These are phyloP conservation scores for Neuroscelio doddi DNA, from an alignment of 2,888 invertebrate genomes.

Conservation along the genomic window DNA sequence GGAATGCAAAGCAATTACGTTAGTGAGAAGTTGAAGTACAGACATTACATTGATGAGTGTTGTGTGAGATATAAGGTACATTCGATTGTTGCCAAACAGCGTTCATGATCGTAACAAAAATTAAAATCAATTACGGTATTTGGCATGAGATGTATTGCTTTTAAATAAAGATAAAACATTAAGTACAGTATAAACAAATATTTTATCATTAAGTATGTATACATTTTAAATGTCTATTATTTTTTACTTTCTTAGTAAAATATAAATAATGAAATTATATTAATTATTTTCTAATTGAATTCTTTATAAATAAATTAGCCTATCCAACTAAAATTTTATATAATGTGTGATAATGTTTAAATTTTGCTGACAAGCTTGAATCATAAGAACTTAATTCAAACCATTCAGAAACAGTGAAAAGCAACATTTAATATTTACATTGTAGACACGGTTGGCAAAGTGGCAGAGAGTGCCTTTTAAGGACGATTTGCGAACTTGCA, in stretches of 20 bases:
- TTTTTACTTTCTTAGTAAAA: too few relatives aligned
- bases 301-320: too few relatives aligned
- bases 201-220: too few relatives aligned
- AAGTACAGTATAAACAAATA: too few relatives aligned
- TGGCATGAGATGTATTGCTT: too few relatives aligned
- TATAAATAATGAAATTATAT: too few relatives aligned
- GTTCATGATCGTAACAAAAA: conserved; percentile 4
- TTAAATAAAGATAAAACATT: too few relatives aligned
- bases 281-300: too few relatives aligned
- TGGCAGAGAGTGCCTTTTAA: conserved; percentile 77
- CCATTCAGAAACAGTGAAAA: conserved; percentile 29
- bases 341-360: neutral
- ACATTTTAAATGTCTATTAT: too few relatives aligned
- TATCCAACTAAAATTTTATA: too few relatives aligned
- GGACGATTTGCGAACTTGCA: conserved; percentile 80
- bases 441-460: conserved; percentile 75
- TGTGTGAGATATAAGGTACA: conserved; percentile 29
- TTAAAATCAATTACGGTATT: too few relatives aligned
- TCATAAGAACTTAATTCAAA: conserved; percentile 22
- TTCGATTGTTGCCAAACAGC: conserved; percentile 21
- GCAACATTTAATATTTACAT: conserved; percentile 52
- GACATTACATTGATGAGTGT: conserved; percentile 43
- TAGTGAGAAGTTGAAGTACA: conserved; percentile 34
- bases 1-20: conserved; percentile 61
- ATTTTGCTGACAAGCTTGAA: conserved; percentile 26